phyloP scores from a whole-genome alignment of 2,797 vertebrate species.

The Pygocentrus nattereri region DNA sequence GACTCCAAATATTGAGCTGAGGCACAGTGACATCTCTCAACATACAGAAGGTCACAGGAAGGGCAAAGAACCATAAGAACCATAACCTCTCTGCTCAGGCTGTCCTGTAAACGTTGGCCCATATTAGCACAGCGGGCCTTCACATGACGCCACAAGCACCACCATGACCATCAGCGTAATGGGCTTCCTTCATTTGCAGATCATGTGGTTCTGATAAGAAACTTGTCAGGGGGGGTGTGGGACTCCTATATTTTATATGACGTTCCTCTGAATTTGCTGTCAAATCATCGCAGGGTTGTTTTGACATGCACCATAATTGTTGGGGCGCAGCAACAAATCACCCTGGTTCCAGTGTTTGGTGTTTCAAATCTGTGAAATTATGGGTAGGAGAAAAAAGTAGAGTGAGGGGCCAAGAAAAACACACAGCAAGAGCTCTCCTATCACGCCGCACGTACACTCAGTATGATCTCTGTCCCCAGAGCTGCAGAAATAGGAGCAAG shows the following conservation, averaged over 20 bases:
- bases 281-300: slow-evolving; percentile 68
- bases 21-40: slow-evolving; percentile 20
- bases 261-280: slow-evolving; percentile 61
- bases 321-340: slow-evolving; percentile 63
- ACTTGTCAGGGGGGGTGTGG: slow-evolving; percentile 10
- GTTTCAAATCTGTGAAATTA: slow-evolving; percentile 71
- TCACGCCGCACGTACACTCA: slow-evolving; percentile 34
- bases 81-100: slow-evolving; percentile 4
- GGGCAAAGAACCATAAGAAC: slow-evolving; percentile 15
- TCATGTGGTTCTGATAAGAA: slow-evolving; percentile 73
- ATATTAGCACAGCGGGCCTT: not conserved
- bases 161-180: slow-evolving; percentile 64
- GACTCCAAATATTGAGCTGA: slow-evolving; percentile 15
- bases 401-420: slow-evolving; percentile 62
- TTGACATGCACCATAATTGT: slow-evolving; percentile 66
- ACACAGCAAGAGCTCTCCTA: slow-evolving; percentile 25
- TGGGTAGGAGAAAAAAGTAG: slow-evolving; percentile 56
- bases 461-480: slow-evolving; percentile 33
- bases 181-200: slow-evolving; percentile 62
- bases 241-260: slow-evolving; percentile 57
- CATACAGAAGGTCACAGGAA: slow-evolving; percentile 31
- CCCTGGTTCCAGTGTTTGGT: slow-evolving; percentile 65
- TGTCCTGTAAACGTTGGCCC: not conserved
- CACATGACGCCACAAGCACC: slow-evolving; percentile 52
- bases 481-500: slow-evolving; percentile 4